Base-by-base conservation (phyloP, 92 coral and sea anemone genomes). In the Siderastrea siderea region DNA sequence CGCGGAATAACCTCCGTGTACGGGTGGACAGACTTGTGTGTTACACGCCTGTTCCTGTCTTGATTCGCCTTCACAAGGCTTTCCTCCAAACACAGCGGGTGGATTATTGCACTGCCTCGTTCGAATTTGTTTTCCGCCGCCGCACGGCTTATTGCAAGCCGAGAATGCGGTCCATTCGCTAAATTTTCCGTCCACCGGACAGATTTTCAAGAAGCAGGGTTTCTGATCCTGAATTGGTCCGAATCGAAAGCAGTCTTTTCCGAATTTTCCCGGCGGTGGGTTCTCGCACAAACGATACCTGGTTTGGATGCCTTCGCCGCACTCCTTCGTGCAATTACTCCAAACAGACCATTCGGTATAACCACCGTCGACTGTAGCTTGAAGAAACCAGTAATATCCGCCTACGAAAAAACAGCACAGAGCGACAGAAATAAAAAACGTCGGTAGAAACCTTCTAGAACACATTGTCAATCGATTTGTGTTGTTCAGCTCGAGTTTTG, bases 251-350 rank as follows among this genome's bases (percentile, higher is more conserved):
- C 95, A 93, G 17, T 76, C 89, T 38, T 78, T 89, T 3, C 93
- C 95, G 55, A 75, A 75, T 4, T 55, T 84, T 3, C 93, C 93
- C 12, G 95, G 95, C 12, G 90, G 9, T 7, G 95, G 95, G 17
- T 82, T 90, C 11, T 70, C 75, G 73, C 95, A 93, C 15, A 50
- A 72, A 12, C 95, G 93, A 43, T 71, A 80, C 50, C 89, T 66
- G 4, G 77, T 86, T 67, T 90, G 95, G 1, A 90, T 7, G 16
- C 95, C 95, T 59, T 80, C 88, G 5, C 95, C 95, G 77, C 95
- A 93, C 0, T 89, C 77, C 48, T 77, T 75, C 2, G 87, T 68
- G 77, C 95, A 93, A 26, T 89, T 83, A 45, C 93, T 79, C 95
- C 95, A 93, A 6, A 19, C 86, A 4, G 89, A 58, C 95, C 95